phyloP scores from a whole-genome alignment of 1,140 invertebrate genomes.

The Gerris buenoi region DNA sequence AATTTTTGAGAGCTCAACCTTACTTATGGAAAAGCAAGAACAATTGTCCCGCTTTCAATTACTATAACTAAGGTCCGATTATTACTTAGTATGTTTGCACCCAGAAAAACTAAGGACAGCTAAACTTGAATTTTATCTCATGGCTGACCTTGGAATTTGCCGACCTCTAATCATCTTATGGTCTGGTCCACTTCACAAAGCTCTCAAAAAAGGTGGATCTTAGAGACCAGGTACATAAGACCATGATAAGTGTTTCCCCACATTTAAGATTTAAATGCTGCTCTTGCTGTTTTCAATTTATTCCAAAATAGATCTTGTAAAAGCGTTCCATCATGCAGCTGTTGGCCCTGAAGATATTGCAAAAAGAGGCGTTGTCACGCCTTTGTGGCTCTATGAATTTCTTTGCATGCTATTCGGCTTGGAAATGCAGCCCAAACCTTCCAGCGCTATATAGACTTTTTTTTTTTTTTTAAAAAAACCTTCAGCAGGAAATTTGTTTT shows the following conservation, averaged over 20 bases:
- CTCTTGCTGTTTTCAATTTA: not conserved
- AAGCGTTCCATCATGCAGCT: not conserved
- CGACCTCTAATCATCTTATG: constrained; percentile 26
- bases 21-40: too few relatives aligned
- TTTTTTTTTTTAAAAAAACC: too few relatives aligned
- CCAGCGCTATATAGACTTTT: not conserved
- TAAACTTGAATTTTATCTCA: constrained; percentile 25
- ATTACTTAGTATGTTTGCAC: too few relatives aligned
- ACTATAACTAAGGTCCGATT: too few relatives aligned
- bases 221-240: constrained; percentile 27
- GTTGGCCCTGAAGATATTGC: not conserved
- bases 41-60: too few relatives aligned
- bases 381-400: not conserved
- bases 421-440: not conserved
- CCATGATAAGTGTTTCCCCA: constrained; percentile 26
- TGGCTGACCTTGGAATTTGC: constrained; percentile 23
- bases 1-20: too few relatives aligned
- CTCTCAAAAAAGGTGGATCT: constrained; percentile 31
- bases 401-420: not conserved
- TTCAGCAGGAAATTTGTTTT: not conserved
- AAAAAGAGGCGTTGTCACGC: not conserved
- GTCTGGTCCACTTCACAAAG: constrained; percentile 31
- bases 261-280: constrained; percentile 20
- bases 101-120: too few relatives aligned
- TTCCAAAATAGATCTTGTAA: not conserved